A percentile compares a stretch with the other conserved stretches of the same genome.
phyloP scores from a whole-genome alignment of 1,140 invertebrate genomes.

The Magallana ariakensis region DNA sequence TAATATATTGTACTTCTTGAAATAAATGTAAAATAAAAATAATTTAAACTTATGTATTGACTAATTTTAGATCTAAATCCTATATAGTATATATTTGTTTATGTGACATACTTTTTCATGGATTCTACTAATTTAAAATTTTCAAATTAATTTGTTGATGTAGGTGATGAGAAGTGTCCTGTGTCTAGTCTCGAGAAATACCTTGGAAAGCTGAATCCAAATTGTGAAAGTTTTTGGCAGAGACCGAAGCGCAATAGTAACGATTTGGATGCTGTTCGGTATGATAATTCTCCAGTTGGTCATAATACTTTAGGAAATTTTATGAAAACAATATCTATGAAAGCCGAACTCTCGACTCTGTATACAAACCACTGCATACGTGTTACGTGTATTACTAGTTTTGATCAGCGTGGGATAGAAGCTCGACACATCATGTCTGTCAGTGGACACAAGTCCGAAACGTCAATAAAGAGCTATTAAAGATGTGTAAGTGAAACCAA shows the following conservation, averaged over 20 bases:
- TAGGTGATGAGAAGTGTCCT: constrained; percentile 1
- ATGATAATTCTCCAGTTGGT: not conserved
- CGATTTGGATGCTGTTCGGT: not conserved
- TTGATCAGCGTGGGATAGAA: constrained; percentile 33
- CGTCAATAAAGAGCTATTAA: constrained; percentile 28
- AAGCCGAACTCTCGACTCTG: not conserved
- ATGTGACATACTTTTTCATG: no score
- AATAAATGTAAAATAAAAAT: no score
- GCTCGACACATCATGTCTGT: constrained; percentile 31
- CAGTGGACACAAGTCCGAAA: constrained; percentile 40
- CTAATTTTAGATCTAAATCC: no score
- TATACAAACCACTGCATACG: constrained; percentile 10
- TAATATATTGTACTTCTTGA: no score
- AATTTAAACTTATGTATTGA: no score
- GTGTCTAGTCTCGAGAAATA: constrained; percentile 8
- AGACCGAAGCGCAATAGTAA: not conserved
- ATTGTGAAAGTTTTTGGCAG: not conserved
- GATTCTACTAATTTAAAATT: no score
- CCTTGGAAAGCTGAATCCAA: not conserved
- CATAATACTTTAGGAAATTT: constrained; percentile 1
- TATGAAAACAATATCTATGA: constrained; percentile 10
- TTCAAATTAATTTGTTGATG: no score
- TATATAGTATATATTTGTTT: no score
- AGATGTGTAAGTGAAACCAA: constrained; percentile 12
- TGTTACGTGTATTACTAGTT: constrained; percentile 16